phyloP scores from a whole-genome alignment of 2,888 invertebrate species.

The Acronicta aceris region DNA sequence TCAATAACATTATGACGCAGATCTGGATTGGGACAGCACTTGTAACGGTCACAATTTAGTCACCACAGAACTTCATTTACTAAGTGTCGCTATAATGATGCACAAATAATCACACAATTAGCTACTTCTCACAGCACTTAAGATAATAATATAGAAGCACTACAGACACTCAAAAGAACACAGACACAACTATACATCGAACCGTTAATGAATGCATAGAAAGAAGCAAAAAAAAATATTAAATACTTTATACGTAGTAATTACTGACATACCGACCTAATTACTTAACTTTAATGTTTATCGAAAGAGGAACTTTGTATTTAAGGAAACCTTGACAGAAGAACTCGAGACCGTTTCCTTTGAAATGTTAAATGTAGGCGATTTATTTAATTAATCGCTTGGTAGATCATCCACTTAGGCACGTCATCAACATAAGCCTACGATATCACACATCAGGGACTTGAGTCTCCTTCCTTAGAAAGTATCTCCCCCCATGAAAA shows the following conservation, averaged over 20 bases:
- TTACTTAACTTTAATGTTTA: slow-evolving; percentile 35
- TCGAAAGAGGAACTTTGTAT: slow-evolving; percentile 25
- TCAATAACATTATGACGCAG: background rate
- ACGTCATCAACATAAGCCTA: background rate
- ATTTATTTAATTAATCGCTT: slow-evolving; percentile 28
- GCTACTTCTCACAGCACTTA: background rate
- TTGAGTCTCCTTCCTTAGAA: no score
- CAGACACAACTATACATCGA: slow-evolving; percentile 14
- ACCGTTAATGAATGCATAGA: slow-evolving; percentile 18
- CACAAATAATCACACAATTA: background rate
- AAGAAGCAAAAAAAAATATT: slow-evolving; percentile 13
- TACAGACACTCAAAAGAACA: slow-evolving; percentile 1
- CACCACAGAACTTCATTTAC: background rate
- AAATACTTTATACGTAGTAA: slow-evolving; percentile 18
- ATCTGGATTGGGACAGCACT: background rate
- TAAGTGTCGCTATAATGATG: background rate
- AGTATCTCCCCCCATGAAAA: no score
- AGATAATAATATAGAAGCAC: slow-evolving; percentile 2
- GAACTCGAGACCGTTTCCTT: slow-evolving; percentile 36
- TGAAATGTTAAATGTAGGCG: slow-evolving; percentile 8
- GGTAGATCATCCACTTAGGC: slow-evolving; percentile 9
- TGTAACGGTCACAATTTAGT: background rate
- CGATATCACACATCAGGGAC: background rate
- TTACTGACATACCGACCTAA: slow-evolving; percentile 34
- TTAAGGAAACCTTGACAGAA: slow-evolving; percentile 28